phyloP scores from a whole-genome alignment of 2,113 vertebrate genomes.

The Saccopteryx bilineata region DNA sequence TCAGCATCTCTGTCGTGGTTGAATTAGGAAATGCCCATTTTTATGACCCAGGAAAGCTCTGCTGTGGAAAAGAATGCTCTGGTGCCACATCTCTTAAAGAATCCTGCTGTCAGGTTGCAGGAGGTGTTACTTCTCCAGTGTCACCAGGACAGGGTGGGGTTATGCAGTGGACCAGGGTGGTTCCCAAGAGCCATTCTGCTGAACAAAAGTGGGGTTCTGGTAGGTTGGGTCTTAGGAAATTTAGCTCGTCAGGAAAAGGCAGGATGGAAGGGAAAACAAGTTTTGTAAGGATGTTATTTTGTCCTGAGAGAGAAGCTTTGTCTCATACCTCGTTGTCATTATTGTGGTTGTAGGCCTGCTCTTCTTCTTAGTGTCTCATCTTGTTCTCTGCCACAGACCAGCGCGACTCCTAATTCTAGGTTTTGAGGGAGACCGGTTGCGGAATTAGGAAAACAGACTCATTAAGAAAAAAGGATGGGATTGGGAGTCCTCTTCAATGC shows the following conservation, averaged over 20 bases:
- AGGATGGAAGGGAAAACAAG: neutral
- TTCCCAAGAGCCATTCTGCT: neutral
- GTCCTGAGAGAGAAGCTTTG: neutral
- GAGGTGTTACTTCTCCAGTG: neutral
- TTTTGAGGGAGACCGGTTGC: no score
- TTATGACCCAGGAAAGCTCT: neutral
- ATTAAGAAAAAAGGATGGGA: no score
- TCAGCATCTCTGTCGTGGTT: neutral
- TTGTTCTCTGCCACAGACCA: neutral
- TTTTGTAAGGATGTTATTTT: neutral
- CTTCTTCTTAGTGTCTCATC: neutral
- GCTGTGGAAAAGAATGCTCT: neutral
- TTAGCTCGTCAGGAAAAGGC: neutral
- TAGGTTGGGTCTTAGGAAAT: neutral
- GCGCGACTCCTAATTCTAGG: no score
- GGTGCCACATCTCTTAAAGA: neutral
- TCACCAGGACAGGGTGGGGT: neutral
- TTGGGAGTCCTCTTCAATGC: no score
- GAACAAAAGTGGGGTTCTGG: no score
- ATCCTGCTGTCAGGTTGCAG: neutral
- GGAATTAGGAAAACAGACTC: no score
- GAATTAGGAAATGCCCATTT: neutral
- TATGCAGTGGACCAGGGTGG: neutral
- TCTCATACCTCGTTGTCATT: neutral
- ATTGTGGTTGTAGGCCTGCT: neutral